phyloP scores from a whole-genome alignment of 2,113 vertebrate species.

The Dinomys branickii region DNA sequence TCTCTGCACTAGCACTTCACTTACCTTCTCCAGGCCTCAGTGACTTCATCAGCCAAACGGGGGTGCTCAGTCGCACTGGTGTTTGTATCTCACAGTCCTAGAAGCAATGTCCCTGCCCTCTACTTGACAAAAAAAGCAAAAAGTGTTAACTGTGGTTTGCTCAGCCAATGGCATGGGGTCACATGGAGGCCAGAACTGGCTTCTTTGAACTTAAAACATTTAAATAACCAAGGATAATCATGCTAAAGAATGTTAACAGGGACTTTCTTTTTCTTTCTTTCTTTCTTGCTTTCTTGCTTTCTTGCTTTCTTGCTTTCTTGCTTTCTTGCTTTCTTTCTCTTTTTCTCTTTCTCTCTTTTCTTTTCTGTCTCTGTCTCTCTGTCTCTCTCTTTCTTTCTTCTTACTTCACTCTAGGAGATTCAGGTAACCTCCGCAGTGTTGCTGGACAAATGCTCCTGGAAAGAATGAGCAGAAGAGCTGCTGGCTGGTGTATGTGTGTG shows the following conservation, averaged over 20 bases:
- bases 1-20: neutral
- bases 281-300: conserved; percentile 28
- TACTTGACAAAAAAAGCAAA: neutral
- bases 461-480: conserved; percentile 73
- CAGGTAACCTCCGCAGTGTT: conserved; percentile 69
- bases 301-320: neutral
- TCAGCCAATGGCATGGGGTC: neutral
- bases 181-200: neutral
- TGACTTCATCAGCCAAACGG: neutral
- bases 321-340: conserved; percentile 3
- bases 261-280: conserved; percentile 16
- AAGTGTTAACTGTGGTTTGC: neutral
- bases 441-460: conserved; percentile 62
- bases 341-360: conserved; percentile 44
- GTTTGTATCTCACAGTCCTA: neutral
- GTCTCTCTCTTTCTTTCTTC: conserved; percentile 54
- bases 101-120: neutral
- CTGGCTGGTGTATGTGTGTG: conserved; percentile 75
- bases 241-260: conserved; percentile 59
- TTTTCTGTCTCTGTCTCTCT: conserved; percentile 52
- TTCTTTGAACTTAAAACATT: neutral
- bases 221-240: neutral
- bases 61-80: neutral
- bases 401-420: conserved; percentile 74
- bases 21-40: neutral